These are phyloP conservation scores for Rhamphomyia laevipes DNA, from an alignment of 2,888 invertebrate species.

Conservation along the genomic window DNA sequence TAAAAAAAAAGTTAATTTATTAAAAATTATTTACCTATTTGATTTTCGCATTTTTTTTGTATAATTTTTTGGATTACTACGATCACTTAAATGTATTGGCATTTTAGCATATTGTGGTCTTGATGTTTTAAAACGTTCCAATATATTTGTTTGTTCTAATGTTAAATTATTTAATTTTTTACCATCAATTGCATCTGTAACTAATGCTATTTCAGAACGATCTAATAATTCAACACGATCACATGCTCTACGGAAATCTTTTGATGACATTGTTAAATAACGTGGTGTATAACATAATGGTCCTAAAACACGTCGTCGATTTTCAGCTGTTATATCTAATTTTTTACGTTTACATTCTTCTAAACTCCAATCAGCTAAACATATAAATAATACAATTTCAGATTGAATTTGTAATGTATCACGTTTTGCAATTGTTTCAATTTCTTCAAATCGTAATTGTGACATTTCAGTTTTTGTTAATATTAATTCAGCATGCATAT, in stretches of 20 bases:
- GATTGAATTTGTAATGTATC: constrained; percentile 33
- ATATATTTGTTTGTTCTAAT: constrained; percentile 30
- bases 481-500: constrained; percentile 36
- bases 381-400: constrained; percentile 33
- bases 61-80: constrained; percentile 36
- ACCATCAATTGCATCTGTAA: constrained; percentile 31
- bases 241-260: constrained; percentile 32
- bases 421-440: constrained; percentile 35
- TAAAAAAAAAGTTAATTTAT: neutral
- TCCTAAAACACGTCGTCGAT: constrained; percentile 34
- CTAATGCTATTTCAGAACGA: constrained; percentile 28
- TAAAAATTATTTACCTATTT: constrained; percentile 19
- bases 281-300: constrained; percentile 34
- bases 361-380: constrained; percentile 35
- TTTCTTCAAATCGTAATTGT: constrained; percentile 34
- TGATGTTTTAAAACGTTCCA: constrained; percentile 33
- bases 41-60: constrained; percentile 35
- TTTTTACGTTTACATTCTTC: constrained; percentile 34
- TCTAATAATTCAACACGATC: constrained; percentile 34
- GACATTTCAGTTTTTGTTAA: constrained; percentile 29
- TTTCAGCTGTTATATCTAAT: constrained; percentile 31
- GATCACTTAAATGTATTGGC: constrained; percentile 37
- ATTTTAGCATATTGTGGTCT: constrained; percentile 35
- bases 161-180: constrained; percentile 34
- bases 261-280: constrained; percentile 28